Base-by-base conservation (phyloP, 2,888 invertebrate genomes). In the Busseola fusca region DNA sequence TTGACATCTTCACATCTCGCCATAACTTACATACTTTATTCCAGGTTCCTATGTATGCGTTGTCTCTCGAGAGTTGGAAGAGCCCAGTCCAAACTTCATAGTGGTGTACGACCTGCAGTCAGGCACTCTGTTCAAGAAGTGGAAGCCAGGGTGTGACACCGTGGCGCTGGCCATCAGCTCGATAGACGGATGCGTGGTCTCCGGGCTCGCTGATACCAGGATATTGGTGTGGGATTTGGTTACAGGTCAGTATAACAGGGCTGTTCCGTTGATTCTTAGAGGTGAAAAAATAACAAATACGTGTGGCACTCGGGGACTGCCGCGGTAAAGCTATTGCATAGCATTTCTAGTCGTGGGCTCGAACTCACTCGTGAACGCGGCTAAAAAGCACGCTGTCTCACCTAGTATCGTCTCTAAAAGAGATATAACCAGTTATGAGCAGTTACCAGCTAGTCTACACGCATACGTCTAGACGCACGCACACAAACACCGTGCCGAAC, bases 21-120 rank as follows among this genome's bases (percentile, higher is more conserved):
- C 21, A 7, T 48, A 21, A 45, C 45, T 21, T 18, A 42, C n/a
- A 42, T 16, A 1, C 9, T 48, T 2, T 21, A 21, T 21, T 21
- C 25, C 88, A 97, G 97, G 97, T 3, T 97, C 97, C 25, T 97
- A 97, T 90, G 97, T 97, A 0, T 97, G 97, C 90, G 97, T 97
- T 64, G 97, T 96, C 0, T 94, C 95, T 0, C 90, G 96, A 0
- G 96, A 96, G 63, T 87, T 96, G 27, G 95, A 95, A 87, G 98
- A 98, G 89, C 97, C 98, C 0, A 97, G 97, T 74, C 98, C 98
- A 0, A 98, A 98, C 96, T 98, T 98, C 94, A 98, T 98, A 70
- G 98, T 98, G 65, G 98, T 98, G 63, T 98, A 98, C 92, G 98
- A 98, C 94, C 96, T 98, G 62, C 98, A 98, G 92, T 98, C 98